Conservation (phyloP, 2,797 vertebrate species). For the Cheirogaleus major region DNA sequence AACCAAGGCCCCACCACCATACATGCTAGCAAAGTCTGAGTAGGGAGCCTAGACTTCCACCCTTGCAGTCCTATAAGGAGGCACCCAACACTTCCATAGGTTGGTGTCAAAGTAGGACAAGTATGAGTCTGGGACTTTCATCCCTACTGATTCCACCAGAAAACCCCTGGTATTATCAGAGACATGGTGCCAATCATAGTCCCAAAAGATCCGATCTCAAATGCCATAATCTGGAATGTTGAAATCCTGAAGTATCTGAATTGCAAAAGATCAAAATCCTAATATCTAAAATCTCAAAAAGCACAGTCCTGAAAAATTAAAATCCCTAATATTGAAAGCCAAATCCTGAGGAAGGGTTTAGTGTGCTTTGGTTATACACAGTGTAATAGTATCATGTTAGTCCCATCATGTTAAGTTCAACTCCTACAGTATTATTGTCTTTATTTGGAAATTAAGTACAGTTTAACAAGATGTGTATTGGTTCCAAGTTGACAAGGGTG, state of each 20-base stretch:
- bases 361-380: not conserved
- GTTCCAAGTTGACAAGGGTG: not conserved
- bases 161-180: not conserved
- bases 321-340: not conserved
- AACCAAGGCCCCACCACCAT: not conserved
- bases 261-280: not conserved
- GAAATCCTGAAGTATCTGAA: not conserved
- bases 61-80: too few relatives aligned
- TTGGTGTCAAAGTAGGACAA: not conserved
- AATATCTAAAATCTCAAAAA: not conserved
- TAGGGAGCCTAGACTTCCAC: not conserved
- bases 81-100: not conserved
- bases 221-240: not conserved
- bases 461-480: not conserved
- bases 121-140: not conserved
- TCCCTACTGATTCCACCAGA: not conserved
- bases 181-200: not conserved
- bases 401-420: not conserved
- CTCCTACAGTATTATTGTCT: not conserved
- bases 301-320: not conserved
- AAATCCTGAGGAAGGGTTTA: not conserved
- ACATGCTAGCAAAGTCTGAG: not conserved
- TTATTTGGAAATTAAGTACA: not conserved
- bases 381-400: not conserved
- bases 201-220: not conserved